phyloP scores from a whole-genome alignment of 2,888 invertebrate species.

The Uloborus plumipes region DNA sequence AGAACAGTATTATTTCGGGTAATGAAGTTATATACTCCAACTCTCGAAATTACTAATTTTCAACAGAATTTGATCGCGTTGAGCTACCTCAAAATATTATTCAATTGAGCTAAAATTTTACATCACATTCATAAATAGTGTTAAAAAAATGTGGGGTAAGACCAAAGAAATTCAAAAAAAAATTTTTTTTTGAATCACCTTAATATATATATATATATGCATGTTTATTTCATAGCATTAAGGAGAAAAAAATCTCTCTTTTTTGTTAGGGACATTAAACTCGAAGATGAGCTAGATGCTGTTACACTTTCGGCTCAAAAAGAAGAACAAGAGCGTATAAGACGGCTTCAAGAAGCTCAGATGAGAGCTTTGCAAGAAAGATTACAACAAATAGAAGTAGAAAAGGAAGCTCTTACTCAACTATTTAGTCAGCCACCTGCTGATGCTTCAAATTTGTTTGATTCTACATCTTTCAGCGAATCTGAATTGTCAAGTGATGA shows the following conservation, averaged over 20 bases:
- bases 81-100: too few relatives aligned
- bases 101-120: too few relatives aligned
- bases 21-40: too few relatives aligned
- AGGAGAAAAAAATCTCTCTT: not conserved
- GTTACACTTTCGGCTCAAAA: slow-evolving; percentile 92
- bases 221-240: too few relatives aligned
- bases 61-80: too few relatives aligned
- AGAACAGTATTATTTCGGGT: too few relatives aligned
- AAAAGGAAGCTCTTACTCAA: slow-evolving; percentile 63
- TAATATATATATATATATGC: too few relatives aligned
- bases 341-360: slow-evolving; percentile 72
- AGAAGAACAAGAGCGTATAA: slow-evolving; percentile 85
- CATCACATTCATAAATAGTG: too few relatives aligned
- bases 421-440: slow-evolving; percentile 51
- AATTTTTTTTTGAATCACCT: too few relatives aligned
- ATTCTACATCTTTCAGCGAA: slow-evolving; percentile 61
- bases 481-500: slow-evolving; percentile 19
- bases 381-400: slow-evolving; percentile 66
- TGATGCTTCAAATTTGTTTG: slow-evolving; percentile 56
- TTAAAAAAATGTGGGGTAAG: too few relatives aligned
- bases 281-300: slow-evolving; percentile 91
- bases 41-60: too few relatives aligned
- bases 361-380: slow-evolving; percentile 68
- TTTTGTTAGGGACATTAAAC: slow-evolving; percentile 84
- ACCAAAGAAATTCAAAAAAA: too few relatives aligned